Evolutionary conservation across 2,113 vertebrate species (phyloP), one percentile per base, ranked within the genome.

Genomic region (Sinocyclocheilus rhinocerous): DNA sequence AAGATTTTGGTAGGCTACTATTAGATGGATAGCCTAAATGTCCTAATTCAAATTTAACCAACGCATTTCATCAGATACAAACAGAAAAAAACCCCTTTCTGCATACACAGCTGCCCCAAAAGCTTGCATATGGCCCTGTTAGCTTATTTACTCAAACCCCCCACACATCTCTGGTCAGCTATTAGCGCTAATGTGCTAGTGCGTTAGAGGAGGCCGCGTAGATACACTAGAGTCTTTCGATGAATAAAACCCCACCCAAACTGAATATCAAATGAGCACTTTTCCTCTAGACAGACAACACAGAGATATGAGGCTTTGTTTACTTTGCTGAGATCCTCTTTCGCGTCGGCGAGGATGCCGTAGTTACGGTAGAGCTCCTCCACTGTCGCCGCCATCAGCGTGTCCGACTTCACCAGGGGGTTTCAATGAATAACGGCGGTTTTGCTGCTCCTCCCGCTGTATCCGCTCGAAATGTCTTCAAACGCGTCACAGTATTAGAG

Each of bases 321-420:
- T 55, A 99, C 98, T 96, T 97, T 95, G 84, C 96, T 95, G 76
- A 97, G 95, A 90, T 96, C 94, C 75, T 99, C 97, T 89, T 97
- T 98, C 61, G 97, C 97, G 77, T 98, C 98, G 72, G 97, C 97
- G 11, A 99, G 93, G 89, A 99, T 94, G 83, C 98, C 98, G 67
- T 99, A 99, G 93, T 95, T 99, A 42, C 97, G 96, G 91, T 99
- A 99, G 3, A 99, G 95, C 92, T 99, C 97, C 95, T 99, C 97
- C 85, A 98, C 97, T 24, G 95, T 97, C 90, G 92, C 95, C 95
- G 95, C 95, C 94, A 95, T 96, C 92, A 91, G 94, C 92, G 92
- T 92, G 89, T 91, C 78, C 87, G 52, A 36, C 24, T 42, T 63
- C 45, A 57, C 65, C 65, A 20, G 7, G 24, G 70, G 48, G 45